Conservation (phyloP, 1,140 invertebrate genomes). For the Eumeta japonica region DNA sequence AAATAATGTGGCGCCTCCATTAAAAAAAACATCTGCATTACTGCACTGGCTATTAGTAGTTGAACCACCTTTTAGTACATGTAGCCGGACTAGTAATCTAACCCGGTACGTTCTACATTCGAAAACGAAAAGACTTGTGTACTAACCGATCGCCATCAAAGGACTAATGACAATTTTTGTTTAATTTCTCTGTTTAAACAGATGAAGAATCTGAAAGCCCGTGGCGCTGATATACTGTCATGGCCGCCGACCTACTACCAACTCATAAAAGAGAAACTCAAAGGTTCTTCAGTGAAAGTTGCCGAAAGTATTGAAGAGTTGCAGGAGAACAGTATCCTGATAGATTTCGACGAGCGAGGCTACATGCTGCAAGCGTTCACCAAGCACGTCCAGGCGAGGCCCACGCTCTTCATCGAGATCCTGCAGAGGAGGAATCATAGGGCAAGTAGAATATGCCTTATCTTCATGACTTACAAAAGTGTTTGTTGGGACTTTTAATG, state of each 20-base stretch:
- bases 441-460: conserved; percentile 74
- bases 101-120: too few species aligned
- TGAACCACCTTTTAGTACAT: too few species aligned
- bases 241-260: conserved; percentile 92
- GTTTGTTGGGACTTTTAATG: background rate
- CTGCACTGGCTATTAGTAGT: too few species aligned
- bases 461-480: conserved; percentile 1
- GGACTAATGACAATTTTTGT: too few species aligned
- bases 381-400: conserved; percentile 95
- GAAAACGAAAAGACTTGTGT: too few species aligned
- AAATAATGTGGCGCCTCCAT: too few species aligned
- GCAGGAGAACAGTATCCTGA: conserved; percentile 86
- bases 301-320: conserved; percentile 80
- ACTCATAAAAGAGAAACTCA: conserved; percentile 76
- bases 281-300: conserved; percentile 75
- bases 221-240: conserved; percentile 87
- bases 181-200: too few species aligned
- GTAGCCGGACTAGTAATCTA: too few species aligned
- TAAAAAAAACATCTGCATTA: too few species aligned
- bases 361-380: conserved; percentile 98
- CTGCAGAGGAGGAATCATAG: conserved; percentile 95
- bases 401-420: conserved; percentile 95
- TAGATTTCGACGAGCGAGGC: conserved; percentile 97
- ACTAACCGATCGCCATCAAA: too few species aligned
- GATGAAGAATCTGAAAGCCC: conserved; percentile 75